Evolutionary conservation across 2,113 vertebrate species (phyloP), one percentile per base, ranked within the genome.

Genomic region (Urocynchramus pylzowi): DNA sequence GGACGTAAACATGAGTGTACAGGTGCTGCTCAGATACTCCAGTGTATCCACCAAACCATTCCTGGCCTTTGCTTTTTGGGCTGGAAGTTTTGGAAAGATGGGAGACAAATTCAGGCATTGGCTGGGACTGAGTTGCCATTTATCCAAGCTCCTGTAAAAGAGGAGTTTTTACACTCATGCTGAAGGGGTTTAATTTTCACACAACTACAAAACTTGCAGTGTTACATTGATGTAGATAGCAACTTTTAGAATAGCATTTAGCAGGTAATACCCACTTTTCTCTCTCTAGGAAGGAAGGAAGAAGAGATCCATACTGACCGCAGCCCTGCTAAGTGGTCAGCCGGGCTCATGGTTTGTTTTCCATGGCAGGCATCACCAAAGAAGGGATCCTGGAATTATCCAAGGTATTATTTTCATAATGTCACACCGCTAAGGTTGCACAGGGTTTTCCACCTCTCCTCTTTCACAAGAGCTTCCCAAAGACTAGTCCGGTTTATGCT

Each of bases 341-440:
- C n/a, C 0, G 0, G 42, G 63, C 47, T 74, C 44, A 15, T 0
- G 0, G 21, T 18, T 83, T 84, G 59, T 65, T 82, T 78, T 59
- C 84, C 11, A 2, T 9, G 18, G 65, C 37, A 64, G 47, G 7
- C 33, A 78, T 71, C 78, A 23, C 60, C 42, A n/a, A 39, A 77
- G 61, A 68, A 75, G n/a, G 41, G 49, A 65, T 59, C 60, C 67
- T 41, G 64, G 4, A 53, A 12, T 19, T 54, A 11, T 21, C n/a
- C 42, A 54, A n/a, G 61, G 47, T 16, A 56, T 18, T 67, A 2
- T 47, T 84, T 52, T 54, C 28, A 21, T 84, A 78, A 42, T 68
- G 44, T 60, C 10, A 0, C 45, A 65, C 42, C 7, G 23, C 45
- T 82, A 30, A 42, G 26, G 28, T 31, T 56, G 31, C 20, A 19